These are phyloP conservation scores for Sander lucioperca DNA, from an alignment of 2,113 vertebrate genomes.

Conservation along the genomic window DNA sequence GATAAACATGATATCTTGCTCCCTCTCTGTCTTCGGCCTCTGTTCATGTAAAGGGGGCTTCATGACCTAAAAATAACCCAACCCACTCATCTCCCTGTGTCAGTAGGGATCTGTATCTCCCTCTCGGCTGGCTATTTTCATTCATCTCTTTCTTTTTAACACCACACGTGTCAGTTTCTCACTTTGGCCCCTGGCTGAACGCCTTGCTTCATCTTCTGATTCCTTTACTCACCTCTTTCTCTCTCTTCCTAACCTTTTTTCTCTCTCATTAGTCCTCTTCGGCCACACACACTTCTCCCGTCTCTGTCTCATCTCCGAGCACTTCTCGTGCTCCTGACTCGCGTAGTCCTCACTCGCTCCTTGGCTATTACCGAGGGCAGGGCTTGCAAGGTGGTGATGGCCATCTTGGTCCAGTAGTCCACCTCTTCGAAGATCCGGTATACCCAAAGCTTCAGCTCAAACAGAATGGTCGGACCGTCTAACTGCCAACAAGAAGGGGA, in stretches of 20 bases:
- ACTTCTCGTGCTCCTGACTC: conserved; percentile 51
- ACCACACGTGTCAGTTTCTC: neutral
- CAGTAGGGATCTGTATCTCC: conserved; percentile 13
- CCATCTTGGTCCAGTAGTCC: conserved; percentile 76
- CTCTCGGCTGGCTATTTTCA: conserved; percentile 1
- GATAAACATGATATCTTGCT: neutral
- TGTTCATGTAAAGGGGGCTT: neutral
- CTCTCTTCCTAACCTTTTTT: neutral
- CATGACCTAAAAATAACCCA: conserved; percentile 15
- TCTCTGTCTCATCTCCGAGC: conserved; percentile 46
- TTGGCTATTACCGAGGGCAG: conserved; percentile 32
- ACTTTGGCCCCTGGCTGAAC: neutral
- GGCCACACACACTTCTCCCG: conserved; percentile 15
- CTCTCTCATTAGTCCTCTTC: conserved; percentile 9
- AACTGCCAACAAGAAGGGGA: conserved; percentile 51
- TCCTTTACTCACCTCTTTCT: conserved; percentile 9
- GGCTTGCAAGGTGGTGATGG: conserved; percentile 65
- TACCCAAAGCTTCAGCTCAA: conserved; percentile 81
- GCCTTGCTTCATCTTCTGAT: neutral
- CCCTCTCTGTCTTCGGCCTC: neutral
- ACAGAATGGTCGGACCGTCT: conserved; percentile 45
- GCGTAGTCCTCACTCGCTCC: conserved; percentile 7
- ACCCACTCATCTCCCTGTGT: conserved; percentile 10
- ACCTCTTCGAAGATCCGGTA: conserved; percentile 79
- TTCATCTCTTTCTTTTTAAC: conserved; percentile 15